Conservation (phyloP, 2,113 vertebrate genomes). For the Lophotis ruficrista region DNA sequence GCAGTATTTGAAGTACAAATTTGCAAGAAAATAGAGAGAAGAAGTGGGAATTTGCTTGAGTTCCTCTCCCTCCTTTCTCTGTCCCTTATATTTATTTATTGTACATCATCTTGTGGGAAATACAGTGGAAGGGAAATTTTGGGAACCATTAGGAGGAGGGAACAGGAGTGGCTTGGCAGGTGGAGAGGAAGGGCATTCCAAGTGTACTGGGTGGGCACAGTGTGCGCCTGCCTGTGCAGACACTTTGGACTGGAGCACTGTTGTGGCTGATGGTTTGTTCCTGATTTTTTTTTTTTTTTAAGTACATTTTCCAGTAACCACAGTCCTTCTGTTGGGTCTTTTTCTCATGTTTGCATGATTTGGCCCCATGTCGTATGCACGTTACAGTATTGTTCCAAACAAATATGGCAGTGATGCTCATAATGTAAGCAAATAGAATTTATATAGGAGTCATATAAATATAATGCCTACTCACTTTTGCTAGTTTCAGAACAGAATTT, state of each 20-base stretch:
- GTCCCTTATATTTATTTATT: neutral
- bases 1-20: neutral
- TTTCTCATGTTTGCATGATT: neutral
- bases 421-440: neutral
- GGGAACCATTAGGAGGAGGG: neutral
- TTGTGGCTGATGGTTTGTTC: conserved; percentile 19
- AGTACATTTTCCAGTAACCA: conserved; percentile 17
- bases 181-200: neutral
- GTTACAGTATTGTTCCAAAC: neutral
- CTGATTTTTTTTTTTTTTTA: neutral
- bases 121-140: neutral
- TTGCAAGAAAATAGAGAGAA: neutral
- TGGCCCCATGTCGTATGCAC: neutral
- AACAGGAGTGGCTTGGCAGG: neutral
- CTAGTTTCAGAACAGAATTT: neutral
- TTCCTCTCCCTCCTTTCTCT: neutral
- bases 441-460: neutral
- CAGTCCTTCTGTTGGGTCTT: neutral
- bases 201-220: neutral
- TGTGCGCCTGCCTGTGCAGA: neutral
- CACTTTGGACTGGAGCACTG: neutral
- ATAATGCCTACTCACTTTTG: neutral
- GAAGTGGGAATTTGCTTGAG: neutral
- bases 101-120: neutral
- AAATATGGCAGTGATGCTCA: neutral